Evolutionary conservation across 2,888 invertebrate species (phyloP).

Genomic region (Encarsia formosa): DNA sequence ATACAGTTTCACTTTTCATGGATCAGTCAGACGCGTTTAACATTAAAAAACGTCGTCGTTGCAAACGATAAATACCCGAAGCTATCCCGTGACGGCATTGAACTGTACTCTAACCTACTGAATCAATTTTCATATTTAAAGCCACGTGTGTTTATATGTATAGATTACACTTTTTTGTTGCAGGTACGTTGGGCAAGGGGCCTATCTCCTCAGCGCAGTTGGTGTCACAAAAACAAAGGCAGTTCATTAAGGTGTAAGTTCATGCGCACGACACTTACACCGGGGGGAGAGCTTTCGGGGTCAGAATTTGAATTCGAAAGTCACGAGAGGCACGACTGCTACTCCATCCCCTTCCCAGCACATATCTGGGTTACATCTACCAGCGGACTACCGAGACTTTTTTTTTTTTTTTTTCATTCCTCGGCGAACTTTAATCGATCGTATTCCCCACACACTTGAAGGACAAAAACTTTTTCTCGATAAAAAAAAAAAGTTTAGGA

Average conservation of each 20-base stretch:
- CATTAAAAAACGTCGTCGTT: too few relatives aligned
- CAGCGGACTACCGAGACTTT: constrained; percentile 1
- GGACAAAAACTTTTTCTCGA: neutral
- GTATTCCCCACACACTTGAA: neutral
- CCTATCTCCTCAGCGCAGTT: neutral
- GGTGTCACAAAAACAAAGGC: constrained; percentile 13
- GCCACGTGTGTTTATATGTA: constrained; percentile 8
- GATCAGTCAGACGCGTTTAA: too few relatives aligned
- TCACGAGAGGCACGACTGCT: constrained; percentile 20
- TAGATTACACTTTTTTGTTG: constrained; percentile 9
- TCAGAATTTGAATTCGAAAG: constrained; percentile 24
- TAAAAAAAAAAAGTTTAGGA: neutral
- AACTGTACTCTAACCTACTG: too few relatives aligned
- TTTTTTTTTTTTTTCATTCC: too few relatives aligned
- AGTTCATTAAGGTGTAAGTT: constrained; percentile 21
- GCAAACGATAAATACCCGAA: too few relatives aligned
- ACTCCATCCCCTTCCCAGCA: constrained; percentile 7
- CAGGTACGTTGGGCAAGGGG: constrained; percentile 10
- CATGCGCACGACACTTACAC: constrained; percentile 17
- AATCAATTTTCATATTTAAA: too few relatives aligned
- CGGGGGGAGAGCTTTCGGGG: constrained; percentile 14
- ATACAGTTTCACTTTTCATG: too few relatives aligned
- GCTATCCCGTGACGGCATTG: too few relatives aligned
- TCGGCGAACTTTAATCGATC: constrained; percentile 22
- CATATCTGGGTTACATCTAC: constrained; percentile 22